Percentiles rank a stretch among this genome's conserved stretches.
Conservation (phyloP, 2,797 vertebrate species). For the Ispidina picta region DNA sequence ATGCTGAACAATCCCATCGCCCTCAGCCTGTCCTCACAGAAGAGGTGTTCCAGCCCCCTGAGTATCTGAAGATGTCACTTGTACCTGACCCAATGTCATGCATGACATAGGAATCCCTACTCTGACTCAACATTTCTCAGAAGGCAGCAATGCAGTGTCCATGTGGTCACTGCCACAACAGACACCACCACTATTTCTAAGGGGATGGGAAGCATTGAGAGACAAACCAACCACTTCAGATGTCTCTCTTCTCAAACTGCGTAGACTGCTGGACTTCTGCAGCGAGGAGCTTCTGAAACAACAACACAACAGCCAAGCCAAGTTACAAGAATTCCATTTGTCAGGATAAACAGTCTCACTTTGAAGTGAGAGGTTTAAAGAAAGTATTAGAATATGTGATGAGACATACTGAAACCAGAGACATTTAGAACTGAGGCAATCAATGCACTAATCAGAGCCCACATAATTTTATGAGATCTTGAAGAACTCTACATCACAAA, state of each 20-base stretch:
- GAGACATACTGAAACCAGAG: neutral
- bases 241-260: slow-evolving; percentile 80
- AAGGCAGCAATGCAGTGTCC: neutral
- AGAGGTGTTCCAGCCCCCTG: too few relatives aligned
- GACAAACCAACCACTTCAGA: slow-evolving; percentile 80
- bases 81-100: neutral
- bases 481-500: neutral
- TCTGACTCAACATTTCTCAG: neutral
- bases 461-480: neutral
- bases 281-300: slow-evolving; percentile 74
- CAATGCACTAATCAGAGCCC: neutral
- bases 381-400: neutral
- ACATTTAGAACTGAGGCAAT: slow-evolving; percentile 26
- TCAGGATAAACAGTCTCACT: neutral
- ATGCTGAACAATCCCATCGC: too few relatives aligned
- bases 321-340: neutral
- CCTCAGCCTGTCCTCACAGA: too few relatives aligned
- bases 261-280: slow-evolving; percentile 83
- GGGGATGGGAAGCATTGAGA: neutral
- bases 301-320: neutral
- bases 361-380: neutral
- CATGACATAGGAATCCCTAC: neutral
- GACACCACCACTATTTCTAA: neutral
- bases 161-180: neutral
- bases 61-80: neutral